A percentile compares a stretch with the other conserved stretches of the same genome.
Evolutionary conservation across 2,797 vertebrate species (phyloP).

Genomic region (Hylomyscus alleni): DNA sequence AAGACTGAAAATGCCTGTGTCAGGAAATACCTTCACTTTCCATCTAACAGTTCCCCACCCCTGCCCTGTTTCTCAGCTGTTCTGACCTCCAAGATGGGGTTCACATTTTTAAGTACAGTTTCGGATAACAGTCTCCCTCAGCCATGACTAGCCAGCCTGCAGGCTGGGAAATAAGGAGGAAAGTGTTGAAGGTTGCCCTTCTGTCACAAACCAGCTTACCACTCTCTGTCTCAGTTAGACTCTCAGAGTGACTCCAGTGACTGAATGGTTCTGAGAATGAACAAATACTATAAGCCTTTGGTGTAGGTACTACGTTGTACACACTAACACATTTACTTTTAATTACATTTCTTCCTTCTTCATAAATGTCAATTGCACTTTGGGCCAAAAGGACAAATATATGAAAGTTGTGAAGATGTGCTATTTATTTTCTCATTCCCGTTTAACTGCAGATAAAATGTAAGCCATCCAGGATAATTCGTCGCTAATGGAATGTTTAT

Average conservation of each 20-base stretch:
- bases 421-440: slow-evolving; percentile 84
- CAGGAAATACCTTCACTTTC: slow-evolving; percentile 73
- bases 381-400: slow-evolving; percentile 85
- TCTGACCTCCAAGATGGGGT: slow-evolving; percentile 46
- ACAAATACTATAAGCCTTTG: slow-evolving; percentile 92
- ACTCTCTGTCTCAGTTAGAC: slow-evolving; percentile 89
- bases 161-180: background rate
- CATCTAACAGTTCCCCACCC: slow-evolving; percentile 20
- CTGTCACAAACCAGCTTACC: slow-evolving; percentile 84
- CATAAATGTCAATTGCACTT: slow-evolving; percentile 83
- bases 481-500: slow-evolving; percentile 68
- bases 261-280: slow-evolving; percentile 90
- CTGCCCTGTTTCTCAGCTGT: background rate
- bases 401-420: slow-evolving; percentile 83
- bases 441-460: slow-evolving; percentile 81
- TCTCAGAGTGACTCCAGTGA: slow-evolving; percentile 87
- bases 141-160: slow-evolving; percentile 56
- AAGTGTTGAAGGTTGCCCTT: background rate
- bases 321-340: slow-evolving; percentile 93
- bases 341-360: slow-evolving; percentile 90
- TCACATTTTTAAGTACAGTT: slow-evolving; percentile 73
- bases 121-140: slow-evolving; percentile 47
- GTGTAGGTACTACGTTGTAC: slow-evolving; percentile 89
- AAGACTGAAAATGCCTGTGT: slow-evolving; percentile 67
- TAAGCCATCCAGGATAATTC: slow-evolving; percentile 73